Conservation (phyloP, 1,140 invertebrate species). For the Drosophila erecta region DNA sequence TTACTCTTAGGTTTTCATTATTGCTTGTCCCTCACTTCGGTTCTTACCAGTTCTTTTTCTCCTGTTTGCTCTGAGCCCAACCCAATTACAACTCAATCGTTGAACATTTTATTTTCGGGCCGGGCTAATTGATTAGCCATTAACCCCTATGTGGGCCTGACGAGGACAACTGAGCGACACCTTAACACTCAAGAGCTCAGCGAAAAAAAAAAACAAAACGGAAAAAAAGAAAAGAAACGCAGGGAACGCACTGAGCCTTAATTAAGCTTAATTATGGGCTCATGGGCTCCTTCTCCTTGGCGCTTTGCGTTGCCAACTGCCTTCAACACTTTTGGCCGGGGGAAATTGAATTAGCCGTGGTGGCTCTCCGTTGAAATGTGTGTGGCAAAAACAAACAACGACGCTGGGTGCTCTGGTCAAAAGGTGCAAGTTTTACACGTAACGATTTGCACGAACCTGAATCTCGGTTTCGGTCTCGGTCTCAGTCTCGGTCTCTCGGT, state of each 20-base stretch:
- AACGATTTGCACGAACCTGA: conserved; percentile 78
- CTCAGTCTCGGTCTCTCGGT: not conserved
- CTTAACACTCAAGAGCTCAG: conserved; percentile 27
- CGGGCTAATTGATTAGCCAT: conserved; percentile 78
- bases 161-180: conserved; percentile 58
- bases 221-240: not conserved
- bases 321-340: conserved; percentile 37
- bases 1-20: not conserved
- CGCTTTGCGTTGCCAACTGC: conserved; percentile 8
- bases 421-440: conserved; percentile 82
- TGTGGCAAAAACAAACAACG: conserved; percentile 70
- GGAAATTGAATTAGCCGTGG: conserved; percentile 72
- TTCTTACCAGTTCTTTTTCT: not conserved
- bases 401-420: conserved; percentile 63
- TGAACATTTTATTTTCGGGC: conserved; percentile 48
- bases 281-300: conserved; percentile 20
- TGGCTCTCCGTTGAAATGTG: conserved; percentile 33
- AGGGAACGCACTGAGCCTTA: conserved; percentile 43
- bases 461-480: conserved; percentile 22
- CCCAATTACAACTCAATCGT: conserved; percentile 76
- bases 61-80: not conserved
- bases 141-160: conserved; percentile 67
- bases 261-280: conserved; percentile 79
- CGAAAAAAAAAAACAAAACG: conserved; percentile 6
- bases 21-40: not conserved